Evolutionary conservation across 1,140 invertebrate genomes (phyloP).

Genomic region (Cydia strobilella): DNA sequence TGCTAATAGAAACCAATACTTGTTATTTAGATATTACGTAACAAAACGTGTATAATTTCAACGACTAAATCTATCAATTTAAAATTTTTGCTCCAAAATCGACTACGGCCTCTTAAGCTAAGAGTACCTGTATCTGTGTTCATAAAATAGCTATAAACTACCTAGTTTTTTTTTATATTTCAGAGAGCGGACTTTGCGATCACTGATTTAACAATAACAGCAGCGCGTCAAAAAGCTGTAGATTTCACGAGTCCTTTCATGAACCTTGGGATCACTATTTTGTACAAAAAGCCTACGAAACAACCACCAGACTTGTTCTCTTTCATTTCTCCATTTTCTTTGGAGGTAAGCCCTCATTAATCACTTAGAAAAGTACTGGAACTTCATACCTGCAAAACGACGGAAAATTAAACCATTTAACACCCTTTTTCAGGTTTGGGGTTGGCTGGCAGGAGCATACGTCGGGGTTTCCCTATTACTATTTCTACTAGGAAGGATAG

Average conservation of each 20-base stretch:
- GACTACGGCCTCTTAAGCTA: no score
- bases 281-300: slow-evolving; percentile 91
- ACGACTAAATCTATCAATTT: no score
- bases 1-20: no score
- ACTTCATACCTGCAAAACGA: neutral
- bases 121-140: no score
- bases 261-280: slow-evolving; percentile 92
- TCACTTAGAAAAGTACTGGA: neutral
- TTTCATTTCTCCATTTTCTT: slow-evolving; percentile 93
- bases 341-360: slow-evolving; percentile 68
- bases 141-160: no score
- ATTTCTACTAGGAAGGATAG: slow-evolving; percentile 89
- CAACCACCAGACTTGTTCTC: slow-evolving; percentile 91
- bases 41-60: no score
- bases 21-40: no score
- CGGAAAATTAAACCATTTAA: no score
- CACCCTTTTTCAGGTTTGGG: slow-evolving; percentile 85
- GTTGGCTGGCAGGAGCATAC: slow-evolving; percentile 88
- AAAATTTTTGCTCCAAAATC: no score
- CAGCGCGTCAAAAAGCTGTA: slow-evolving; percentile 89
- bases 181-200: slow-evolving; percentile 93
- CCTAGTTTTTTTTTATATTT: neutral
- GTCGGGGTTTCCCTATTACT: slow-evolving; percentile 88
- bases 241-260: slow-evolving; percentile 97
- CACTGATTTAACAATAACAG: slow-evolving; percentile 94